These are phyloP conservation scores for Aldabrachelys gigantea DNA, from an alignment of 2,113 vertebrate species.

Conservation along the genomic window DNA sequence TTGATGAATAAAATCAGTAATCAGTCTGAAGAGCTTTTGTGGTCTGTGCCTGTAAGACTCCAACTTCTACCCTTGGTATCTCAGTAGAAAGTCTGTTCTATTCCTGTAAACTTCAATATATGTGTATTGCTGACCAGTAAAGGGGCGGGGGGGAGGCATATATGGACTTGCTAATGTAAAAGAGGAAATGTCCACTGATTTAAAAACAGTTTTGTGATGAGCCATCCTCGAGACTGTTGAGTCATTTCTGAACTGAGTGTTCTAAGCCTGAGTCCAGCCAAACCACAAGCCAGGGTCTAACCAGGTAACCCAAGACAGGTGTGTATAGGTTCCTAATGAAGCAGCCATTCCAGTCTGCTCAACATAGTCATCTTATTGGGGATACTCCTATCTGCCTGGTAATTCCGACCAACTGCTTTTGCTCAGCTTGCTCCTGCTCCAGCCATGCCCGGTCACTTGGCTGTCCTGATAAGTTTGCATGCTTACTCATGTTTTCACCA, in stretches of 20 bases:
- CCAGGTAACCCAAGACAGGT: neutral
- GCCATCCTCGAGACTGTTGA: neutral
- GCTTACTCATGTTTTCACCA: rapidly evolving
- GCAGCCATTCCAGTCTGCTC: neutral
- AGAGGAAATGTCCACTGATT: rapidly evolving
- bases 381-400: neutral
- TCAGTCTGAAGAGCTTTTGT: neutral
- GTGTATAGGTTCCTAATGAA: neutral
- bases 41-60: rapidly evolving
- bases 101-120: rapidly evolving
- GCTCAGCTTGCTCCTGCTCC: neutral
- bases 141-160: rapidly evolving
- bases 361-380: neutral
- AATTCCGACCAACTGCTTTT: neutral
- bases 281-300: neutral
- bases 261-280: neutral
- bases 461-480: neutral
- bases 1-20: neutral
- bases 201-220: neutral
- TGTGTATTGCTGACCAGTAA: rapidly evolving
- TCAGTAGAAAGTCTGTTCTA: neutral
- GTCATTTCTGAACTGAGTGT: no score
- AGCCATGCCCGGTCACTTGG: neutral
- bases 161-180: neutral
- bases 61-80: neutral